Evolutionary conservation across 2,797 vertebrate genomes (phyloP), one percentile per base, ranked within the genome.

Genomic region (Peromyscus melanophrys): DNA sequence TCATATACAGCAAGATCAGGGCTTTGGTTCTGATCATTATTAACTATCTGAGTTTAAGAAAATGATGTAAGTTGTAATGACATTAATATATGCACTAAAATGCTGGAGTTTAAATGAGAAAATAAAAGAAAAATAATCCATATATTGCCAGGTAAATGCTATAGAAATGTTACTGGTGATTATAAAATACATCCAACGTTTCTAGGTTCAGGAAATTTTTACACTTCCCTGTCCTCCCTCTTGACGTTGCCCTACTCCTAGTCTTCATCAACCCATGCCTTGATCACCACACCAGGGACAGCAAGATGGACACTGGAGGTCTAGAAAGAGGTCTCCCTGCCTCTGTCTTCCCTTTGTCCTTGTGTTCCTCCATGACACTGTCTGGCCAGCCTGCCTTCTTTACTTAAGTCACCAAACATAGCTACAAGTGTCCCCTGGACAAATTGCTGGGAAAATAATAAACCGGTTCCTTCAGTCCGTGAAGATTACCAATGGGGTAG

Each of bases 21-120:
- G 23, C 31, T 73, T 46, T 43, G 17, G 25, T n/a, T 87, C 49
- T 77, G 29, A 80, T 37, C 61, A 82, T 71, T 59, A 90, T 16
- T 94, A 88, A 90, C 59, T 89, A 34, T 63, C 17, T 73, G 34
- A 77, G 57, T 6, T 55, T 85, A n/a, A n/a, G 34, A 69, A 95
- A 81, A 63, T 46, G 4, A 55, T 3, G 16, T 55, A 16, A 55
- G 52, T 77, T 85, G 10, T 31, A 81, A 95, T 63, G 29, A 87
- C 29, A 88, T 78, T 10, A 67, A 2, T 78, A 78, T 5, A 0
- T 52, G 17, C 5, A 43, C 14, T 16, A 63, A 69, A 93, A 92
- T 29, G 6, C 16, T 61, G 67, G 46, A 49, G 4, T 59, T 52
- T 88, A 92, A 92, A 69, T 81, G 55, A 76, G 8, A 71, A 6